Evolutionary conservation across 2,113 vertebrate genomes (phyloP).

Genomic region (Ancistrus triradiatus): DNA sequence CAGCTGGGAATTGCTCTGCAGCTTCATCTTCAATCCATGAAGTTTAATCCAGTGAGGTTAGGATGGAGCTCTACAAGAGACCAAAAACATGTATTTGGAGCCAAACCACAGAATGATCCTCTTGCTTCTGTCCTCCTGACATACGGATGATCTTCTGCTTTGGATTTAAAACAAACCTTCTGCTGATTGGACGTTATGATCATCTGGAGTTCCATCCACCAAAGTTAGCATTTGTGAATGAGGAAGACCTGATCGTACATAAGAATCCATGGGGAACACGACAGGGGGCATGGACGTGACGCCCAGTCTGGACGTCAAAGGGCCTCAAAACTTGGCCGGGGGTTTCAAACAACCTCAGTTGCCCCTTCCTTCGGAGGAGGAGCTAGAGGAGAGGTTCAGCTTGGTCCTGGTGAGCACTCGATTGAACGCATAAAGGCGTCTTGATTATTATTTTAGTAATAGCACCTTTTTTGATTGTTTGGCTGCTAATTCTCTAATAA

Average conservation of each 20-base stretch:
- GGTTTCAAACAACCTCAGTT: slow-evolving; percentile 61
- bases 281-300: slow-evolving; percentile 73
- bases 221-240: slow-evolving; percentile 27
- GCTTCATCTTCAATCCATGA: no score
- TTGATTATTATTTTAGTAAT: no score
- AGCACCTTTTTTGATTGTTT: no score
- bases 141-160: background rate
- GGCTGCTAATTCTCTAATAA: no score
- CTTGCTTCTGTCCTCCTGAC: background rate
- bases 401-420: slow-evolving; percentile 75
- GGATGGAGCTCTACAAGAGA: background rate
- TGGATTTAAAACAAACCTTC: background rate
- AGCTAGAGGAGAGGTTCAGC: slow-evolving; percentile 80
- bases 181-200: background rate
- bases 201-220: background rate
- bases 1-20: no score
- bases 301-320: slow-evolving; percentile 52
- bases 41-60: no score
- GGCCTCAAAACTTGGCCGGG: background rate
- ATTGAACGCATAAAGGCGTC: background rate
- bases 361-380: slow-evolving; percentile 73
- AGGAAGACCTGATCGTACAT: no score
- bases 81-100: no score
- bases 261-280: slow-evolving; percentile 76
- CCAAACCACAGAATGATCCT: background rate